These are phyloP conservation scores for Ptychobarbus kaznakovi DNA, from an alignment of 2,797 vertebrate species.

Conservation along the genomic window DNA sequence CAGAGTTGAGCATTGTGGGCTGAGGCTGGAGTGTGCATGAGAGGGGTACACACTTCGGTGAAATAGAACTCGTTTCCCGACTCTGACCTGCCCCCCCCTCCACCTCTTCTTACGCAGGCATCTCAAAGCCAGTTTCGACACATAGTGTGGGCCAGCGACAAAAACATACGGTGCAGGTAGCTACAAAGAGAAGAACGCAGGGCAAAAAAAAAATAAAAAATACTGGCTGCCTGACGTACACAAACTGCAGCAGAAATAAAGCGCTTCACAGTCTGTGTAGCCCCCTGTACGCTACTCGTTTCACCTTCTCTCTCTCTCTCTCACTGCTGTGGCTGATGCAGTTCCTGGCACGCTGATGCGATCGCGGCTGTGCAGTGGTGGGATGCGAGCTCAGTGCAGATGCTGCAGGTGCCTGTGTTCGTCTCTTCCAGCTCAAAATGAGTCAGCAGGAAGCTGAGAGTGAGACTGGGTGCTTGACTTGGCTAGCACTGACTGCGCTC, in stretches of 20 bases:
- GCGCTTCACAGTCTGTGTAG: conserved; percentile 47
- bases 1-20: conserved; percentile 80
- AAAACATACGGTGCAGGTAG: conserved; percentile 47
- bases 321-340: conserved; percentile 38
- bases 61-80: conserved; percentile 31
- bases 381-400: conserved; percentile 39
- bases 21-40: conserved; percentile 63
- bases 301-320: conserved; percentile 44
- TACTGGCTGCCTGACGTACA: conserved; percentile 54
- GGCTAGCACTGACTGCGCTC: conserved; percentile 32
- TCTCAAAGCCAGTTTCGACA: conserved; percentile 43
- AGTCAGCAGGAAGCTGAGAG: conserved; percentile 58
- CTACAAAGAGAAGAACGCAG: conserved; percentile 33
- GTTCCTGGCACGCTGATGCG: conserved; percentile 25
- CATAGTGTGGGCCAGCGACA: background rate
- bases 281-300: conserved; percentile 42
- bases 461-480: conserved; percentile 30
- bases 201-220: conserved; percentile 24
- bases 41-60: conserved; percentile 61
- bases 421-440: conserved; percentile 54
- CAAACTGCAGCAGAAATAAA: conserved; percentile 57
- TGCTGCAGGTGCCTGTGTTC: conserved; percentile 48
- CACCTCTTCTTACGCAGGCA: conserved; percentile 50
- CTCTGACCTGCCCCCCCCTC: conserved; percentile 35
- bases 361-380: conserved; percentile 40